A percentile compares a stretch with the other conserved stretches of the same genome.
These are phyloP conservation scores for Drosophila pseudotalamancana DNA, from an alignment of 2,888 invertebrate species.

Conservation along the genomic window DNA sequence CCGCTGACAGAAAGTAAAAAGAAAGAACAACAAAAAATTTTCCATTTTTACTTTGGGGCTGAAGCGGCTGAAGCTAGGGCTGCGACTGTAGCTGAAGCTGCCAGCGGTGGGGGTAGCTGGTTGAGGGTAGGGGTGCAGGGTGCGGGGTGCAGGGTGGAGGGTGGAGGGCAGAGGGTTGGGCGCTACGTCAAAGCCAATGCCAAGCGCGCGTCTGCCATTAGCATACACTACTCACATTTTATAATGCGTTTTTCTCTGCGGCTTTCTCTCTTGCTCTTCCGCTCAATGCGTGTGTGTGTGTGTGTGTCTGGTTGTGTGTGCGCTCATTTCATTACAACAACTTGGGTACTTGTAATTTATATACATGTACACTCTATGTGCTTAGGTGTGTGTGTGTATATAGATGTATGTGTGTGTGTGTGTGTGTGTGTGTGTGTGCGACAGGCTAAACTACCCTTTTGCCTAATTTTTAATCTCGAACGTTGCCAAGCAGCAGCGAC, in stretches of 20 bases:
- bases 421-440: slow-evolving; percentile 32
- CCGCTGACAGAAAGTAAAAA: slow-evolving; percentile 41
- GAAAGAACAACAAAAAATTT: slow-evolving; percentile 54
- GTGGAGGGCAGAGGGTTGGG: slow-evolving; percentile 11
- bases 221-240: slow-evolving; percentile 77
- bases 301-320: slow-evolving; percentile 19
- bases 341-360: slow-evolving; percentile 52
- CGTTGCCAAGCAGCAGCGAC: slow-evolving; percentile 54
- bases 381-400: slow-evolving; percentile 21
- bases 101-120: not conserved
- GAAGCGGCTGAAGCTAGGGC: slow-evolving; percentile 3
- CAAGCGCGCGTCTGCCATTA: slow-evolving; percentile 71
- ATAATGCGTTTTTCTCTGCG: slow-evolving; percentile 63
- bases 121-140: slow-evolving; percentile 2
- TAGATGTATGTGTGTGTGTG: slow-evolving; percentile 30
- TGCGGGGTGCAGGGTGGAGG: slow-evolving; percentile 2
- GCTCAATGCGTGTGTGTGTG: not conserved
- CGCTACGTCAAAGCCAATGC: slow-evolving; percentile 54
- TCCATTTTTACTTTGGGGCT: slow-evolving; percentile 60
- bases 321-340: slow-evolving; percentile 57
- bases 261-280: slow-evolving; percentile 21
- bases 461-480: slow-evolving; percentile 75
- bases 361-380: slow-evolving; percentile 25
- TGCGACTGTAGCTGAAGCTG: not conserved
- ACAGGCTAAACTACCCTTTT: slow-evolving; percentile 72